Percentiles rank a stretch among this genome's conserved stretches.
phyloP scores from a whole-genome alignment of 2,113 vertebrate species.

The Erinaceus europaeus region DNA sequence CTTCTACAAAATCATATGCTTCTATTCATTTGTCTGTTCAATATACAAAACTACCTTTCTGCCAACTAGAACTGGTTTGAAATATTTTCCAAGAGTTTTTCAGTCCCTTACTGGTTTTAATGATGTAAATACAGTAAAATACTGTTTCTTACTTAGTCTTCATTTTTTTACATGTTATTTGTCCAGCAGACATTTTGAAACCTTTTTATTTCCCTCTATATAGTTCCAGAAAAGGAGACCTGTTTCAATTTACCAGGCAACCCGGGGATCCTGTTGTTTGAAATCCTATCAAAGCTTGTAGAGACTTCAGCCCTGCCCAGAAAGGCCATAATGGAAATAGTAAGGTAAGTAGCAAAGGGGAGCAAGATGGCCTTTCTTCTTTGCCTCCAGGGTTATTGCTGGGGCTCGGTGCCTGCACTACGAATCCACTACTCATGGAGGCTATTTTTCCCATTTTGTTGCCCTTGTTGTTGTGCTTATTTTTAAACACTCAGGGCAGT shows the following conservation, averaged over 20 bases:
- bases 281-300: slow-evolving; percentile 73
- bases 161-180: slow-evolving; percentile 11
- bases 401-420: no score
- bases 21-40: slow-evolving; percentile 32
- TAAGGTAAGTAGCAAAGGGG: slow-evolving; percentile 61
- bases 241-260: neutral
- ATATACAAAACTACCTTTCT: slow-evolving; percentile 45
- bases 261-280: slow-evolving; percentile 71
- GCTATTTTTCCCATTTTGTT: no score
- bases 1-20: no score
- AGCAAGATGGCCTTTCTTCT: neutral
- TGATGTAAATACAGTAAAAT: slow-evolving; percentile 15
- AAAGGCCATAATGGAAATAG: slow-evolving; percentile 62
- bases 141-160: neutral
- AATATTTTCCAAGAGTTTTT: slow-evolving; percentile 2
- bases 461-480: no score
- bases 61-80: slow-evolving; percentile 20
- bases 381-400: no score
- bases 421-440: neutral
- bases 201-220: neutral
- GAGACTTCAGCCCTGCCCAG: slow-evolving; percentile 63
- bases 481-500: no score
- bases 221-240: slow-evolving; percentile 63
- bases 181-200: slow-evolving; percentile 48
- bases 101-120: neutral